These are phyloP conservation scores for Mus pahari DNA, from an alignment of 2,113 vertebrate species.

Conservation along the genomic window DNA sequence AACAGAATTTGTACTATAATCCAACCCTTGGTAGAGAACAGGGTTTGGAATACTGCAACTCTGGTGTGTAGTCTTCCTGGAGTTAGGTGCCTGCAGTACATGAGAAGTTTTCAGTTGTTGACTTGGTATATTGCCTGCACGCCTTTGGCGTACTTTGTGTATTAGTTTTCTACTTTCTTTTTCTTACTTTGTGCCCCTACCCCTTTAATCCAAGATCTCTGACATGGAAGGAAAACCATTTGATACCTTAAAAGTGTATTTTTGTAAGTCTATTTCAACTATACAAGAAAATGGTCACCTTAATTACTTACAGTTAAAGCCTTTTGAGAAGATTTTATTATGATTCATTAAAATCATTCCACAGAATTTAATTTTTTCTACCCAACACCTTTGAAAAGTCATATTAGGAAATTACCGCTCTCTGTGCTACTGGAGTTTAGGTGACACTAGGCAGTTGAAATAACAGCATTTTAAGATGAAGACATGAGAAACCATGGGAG, in stretches of 20 bases:
- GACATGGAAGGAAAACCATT: background rate
- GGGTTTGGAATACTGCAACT: background rate
- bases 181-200: background rate
- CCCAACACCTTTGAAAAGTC: background rate
- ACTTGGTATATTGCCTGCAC: background rate
- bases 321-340: slow-evolving; percentile 45
- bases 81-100: background rate
- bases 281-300: slow-evolving; percentile 38
- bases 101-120: slow-evolving; percentile 52
- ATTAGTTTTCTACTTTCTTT: slow-evolving; percentile 32
- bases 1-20: slow-evolving; percentile 41
- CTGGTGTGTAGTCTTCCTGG: background rate
- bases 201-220: background rate
- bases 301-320: slow-evolving; percentile 50
- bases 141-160: background rate
- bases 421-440: background rate
- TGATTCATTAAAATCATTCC: slow-evolving; percentile 53
- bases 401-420: background rate
- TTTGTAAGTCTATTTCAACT: slow-evolving; percentile 6
- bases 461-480: slow-evolving; percentile 32
- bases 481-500: background rate
- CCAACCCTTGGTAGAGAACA: background rate
- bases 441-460: background rate
- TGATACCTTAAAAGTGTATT: background rate
- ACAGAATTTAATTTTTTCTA: slow-evolving; percentile 18